Percentiles rank a stretch among this genome's conserved stretches.
These are phyloP conservation scores for Salvator merianae DNA, from an alignment of 2,113 vertebrate species.

Conservation along the genomic window DNA sequence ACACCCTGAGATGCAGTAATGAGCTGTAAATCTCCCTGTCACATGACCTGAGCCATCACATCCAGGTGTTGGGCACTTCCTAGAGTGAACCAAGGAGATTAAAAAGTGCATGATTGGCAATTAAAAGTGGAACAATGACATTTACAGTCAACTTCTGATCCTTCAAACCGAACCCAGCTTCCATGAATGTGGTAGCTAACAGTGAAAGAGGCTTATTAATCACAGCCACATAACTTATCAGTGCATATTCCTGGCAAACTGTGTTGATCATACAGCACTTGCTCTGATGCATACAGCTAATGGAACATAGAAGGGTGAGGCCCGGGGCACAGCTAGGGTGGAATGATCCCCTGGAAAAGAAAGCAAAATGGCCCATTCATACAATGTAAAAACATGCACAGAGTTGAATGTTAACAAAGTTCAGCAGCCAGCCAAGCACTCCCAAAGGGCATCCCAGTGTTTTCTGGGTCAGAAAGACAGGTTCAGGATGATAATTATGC, in stretches of 20 bases:
- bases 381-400: too few relatives aligned
- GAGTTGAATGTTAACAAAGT: too few relatives aligned
- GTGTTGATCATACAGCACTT: background rate
- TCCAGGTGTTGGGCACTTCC: constrained; percentile 97
- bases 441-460: too few relatives aligned
- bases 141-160: background rate
- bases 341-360: too few relatives aligned
- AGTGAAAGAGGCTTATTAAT: background rate
- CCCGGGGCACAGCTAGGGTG: too few relatives aligned
- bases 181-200: background rate
- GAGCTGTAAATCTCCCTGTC: constrained; percentile 95
- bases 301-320: background rate
- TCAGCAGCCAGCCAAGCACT: too few relatives aligned
- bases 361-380: too few relatives aligned
- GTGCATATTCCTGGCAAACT: background rate
- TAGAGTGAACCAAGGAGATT: constrained; percentile 61
- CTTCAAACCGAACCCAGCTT: background rate
- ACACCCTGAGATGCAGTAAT: constrained; percentile 98
- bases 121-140: background rate
- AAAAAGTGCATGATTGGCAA: background rate
- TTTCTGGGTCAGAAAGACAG: too few relatives aligned
- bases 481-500: too few relatives aligned
- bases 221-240: background rate
- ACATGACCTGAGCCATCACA: constrained; percentile 97
- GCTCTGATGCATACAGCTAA: background rate